A percentile compares a stretch with the other conserved stretches of the same genome.
These are phyloP conservation scores for Limnodromus scolopaceus DNA, from an alignment of 2,797 vertebrate species.

Conservation along the genomic window DNA sequence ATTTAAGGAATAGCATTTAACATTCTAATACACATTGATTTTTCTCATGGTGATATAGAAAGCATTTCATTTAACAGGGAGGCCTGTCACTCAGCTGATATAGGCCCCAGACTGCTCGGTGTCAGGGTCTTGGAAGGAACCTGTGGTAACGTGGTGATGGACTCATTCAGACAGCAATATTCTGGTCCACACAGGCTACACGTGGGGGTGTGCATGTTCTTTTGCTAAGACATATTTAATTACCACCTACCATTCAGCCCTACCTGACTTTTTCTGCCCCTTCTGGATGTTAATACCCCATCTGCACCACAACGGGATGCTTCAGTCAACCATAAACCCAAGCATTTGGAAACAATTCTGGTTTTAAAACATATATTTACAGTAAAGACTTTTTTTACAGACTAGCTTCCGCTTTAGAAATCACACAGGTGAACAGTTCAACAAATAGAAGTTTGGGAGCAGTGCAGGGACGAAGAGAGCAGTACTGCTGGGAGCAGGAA, in stretches of 20 bases:
- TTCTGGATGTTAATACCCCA: neutral
- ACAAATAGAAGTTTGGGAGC: neutral
- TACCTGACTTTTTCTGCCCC: neutral
- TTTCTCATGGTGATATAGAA: neutral
- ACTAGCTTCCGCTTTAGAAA: neutral
- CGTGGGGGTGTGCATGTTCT: neutral
- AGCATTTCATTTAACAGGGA: neutral
- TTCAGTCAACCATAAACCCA: neutral
- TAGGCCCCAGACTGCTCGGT: neutral
- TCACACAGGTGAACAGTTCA: neutral
- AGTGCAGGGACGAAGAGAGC: neutral
- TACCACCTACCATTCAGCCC: neutral
- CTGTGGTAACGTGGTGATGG: neutral
- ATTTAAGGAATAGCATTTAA: neutral
- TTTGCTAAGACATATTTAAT: neutral
- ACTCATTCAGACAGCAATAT: neutral
- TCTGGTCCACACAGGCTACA: neutral
- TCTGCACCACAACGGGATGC: neutral
- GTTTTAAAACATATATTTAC: neutral
- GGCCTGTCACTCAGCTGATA: neutral
- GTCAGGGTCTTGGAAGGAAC: neutral
- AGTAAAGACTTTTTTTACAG: neutral
- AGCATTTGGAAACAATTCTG: neutral
- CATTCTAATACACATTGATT: neutral
- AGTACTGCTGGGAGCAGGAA: neutral